Conservation (phyloP, 1,140 invertebrate genomes). For the Bemisia tabaci region DNA sequence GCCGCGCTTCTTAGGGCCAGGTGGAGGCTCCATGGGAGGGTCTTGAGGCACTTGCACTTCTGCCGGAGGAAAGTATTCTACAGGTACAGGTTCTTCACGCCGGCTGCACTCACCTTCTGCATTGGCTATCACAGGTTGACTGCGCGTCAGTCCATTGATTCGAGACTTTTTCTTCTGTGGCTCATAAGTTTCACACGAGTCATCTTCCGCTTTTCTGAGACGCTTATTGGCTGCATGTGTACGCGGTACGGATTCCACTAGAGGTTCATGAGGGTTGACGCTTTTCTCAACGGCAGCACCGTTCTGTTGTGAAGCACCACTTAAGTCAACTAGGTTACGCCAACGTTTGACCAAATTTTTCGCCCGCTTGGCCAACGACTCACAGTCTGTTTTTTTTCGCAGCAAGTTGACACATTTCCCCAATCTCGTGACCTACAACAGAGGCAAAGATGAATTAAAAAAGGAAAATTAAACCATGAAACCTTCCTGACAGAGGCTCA, state of each 20-base stretch:
- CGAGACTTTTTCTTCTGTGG: constrained; percentile 12
- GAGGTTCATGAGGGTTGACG: constrained; percentile 12
- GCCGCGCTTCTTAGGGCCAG: constrained; percentile 43
- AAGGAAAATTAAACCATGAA: too few relatives aligned
- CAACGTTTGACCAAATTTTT: constrained; percentile 84
- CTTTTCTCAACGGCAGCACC: constrained; percentile 9
- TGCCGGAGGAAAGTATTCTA: constrained; percentile 17
- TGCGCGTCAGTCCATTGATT: constrained; percentile 16
- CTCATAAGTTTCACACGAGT: constrained; percentile 7
- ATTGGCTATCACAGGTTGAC: constrained; percentile 4
- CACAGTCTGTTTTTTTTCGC: constrained; percentile 65
- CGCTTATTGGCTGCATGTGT: constrained; percentile 47
- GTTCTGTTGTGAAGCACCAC: constrained; percentile 23
- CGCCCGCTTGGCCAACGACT: constrained; percentile 68
- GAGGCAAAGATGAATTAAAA: constrained; percentile 15
- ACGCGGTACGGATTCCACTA: constrained; percentile 35
- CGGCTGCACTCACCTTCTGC: constrained; percentile 13
- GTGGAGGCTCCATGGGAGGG: constrained; percentile 20
- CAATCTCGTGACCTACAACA: constrained; percentile 60
- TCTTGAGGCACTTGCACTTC: constrained; percentile 20
- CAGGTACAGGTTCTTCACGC: constrained; percentile 11
- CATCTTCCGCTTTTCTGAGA: constrained; percentile 39
- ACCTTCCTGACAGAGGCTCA: too few relatives aligned
- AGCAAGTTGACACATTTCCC: constrained; percentile 89
- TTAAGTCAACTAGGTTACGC: constrained; percentile 54